Evolutionary conservation across 2,113 vertebrate genomes (phyloP), one percentile per base, ranked within the genome.

Genomic region (Ciconia stormi): DNA sequence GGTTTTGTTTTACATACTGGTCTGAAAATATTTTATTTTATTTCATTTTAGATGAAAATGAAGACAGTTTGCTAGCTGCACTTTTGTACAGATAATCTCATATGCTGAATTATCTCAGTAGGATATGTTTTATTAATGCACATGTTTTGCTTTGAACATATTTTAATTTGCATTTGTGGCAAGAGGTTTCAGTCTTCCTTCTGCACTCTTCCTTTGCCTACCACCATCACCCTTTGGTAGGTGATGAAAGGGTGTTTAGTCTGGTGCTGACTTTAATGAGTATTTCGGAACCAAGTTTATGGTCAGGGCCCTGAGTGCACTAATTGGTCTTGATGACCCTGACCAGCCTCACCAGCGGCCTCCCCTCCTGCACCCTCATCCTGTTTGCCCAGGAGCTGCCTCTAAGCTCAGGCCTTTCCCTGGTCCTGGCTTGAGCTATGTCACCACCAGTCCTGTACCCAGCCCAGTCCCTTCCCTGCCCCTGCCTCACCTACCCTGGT

Each of bases 301-400:
- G 82, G 4, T 32, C 53, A 65, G 27, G 56, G 10, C 16, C 16
- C 30, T 47, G n/a, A 80, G 9, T 3, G 0, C 19, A 38, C 21
- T 29, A 21, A 30, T 5, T 42, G 16, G 8, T 65, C 36, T 69
- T 69, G 23, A 30, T 25, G 46, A 55, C 23, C 32, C 16, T 52
- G 30, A 27, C 7, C 22, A 92, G 8, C 7, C 23, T 82, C 44
- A 44, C 6, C 23, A 50, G 18, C 17, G 13, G 4, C 14, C 7
- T 93, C 17, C 34, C 58, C 27, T 53, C 36, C 40, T 0, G 0
- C 1, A 0, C 3, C 4, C 7, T 89, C 4, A 0, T 29, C 26
- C 61, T 47, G 10, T 32, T 47, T 71, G 16, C 34, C 6, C 46
- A 79, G 27, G 55, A 82, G 20, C 4, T 63, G 19, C 17, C 26